Evolutionary conservation across 2,888 invertebrate species (phyloP), one percentile per base, ranked within the genome.

Genomic region (Chrysopilus asiliformis): DNA sequence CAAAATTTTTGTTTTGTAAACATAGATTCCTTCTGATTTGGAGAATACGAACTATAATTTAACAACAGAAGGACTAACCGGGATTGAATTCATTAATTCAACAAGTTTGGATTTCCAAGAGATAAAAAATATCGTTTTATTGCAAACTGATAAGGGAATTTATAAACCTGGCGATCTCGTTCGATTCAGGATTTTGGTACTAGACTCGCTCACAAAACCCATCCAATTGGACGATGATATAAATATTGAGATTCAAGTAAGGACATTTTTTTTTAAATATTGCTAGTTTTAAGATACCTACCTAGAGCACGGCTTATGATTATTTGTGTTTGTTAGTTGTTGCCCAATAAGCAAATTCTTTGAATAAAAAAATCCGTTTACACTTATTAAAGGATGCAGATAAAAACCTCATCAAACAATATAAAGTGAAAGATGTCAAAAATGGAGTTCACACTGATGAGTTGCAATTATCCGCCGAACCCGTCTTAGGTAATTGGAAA

Each of bases 121-220:
- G 42, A 81, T 87, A 53, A 82, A 81, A 50, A 79, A 80, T 54
- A 82, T 85, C 9, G 72, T 89, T 10, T 84, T 89, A 52, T 75
- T 93, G 43, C 91, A 94, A 60, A 90, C 90, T 0, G 93, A 94
- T 64, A 84, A 87, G 62, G 79, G 86, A 8, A 79, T 90, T 43
- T 94, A 93, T 60, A 83, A 89, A 55, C 91, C 91, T 0, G 77
- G 80, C 8, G 79, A 81, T 55, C 74, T 74, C 45, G 78, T 95
- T 17, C 72, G 79, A 58, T 93, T 89, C 62, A 49, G 59, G 5
- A 47, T 83, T 6, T 63, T 89, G 14, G 71, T 82, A 12, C 64
- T 87, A 32, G 79, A 81, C 53, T 74, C 81, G 1, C 71, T 77
- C 44, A 65, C 86, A 33, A 72, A 75, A 46, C 84, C 87, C 2